Conservation (phyloP, 2,888 invertebrate species). For the Pachydiplax longipennis region DNA sequence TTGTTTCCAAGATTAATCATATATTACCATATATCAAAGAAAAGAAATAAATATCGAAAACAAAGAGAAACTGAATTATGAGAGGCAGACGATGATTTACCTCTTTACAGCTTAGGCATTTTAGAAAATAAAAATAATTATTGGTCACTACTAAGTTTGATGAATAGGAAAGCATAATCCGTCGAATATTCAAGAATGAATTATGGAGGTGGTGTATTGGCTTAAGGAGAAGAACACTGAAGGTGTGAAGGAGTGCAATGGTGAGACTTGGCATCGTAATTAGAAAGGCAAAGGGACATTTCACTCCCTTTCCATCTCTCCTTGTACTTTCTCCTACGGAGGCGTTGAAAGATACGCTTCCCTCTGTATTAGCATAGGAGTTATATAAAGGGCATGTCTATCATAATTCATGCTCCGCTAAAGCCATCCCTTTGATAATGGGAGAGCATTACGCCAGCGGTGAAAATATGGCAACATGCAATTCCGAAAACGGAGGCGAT, state of each 20-base stretch:
- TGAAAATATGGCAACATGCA: slow-evolving; percentile 31
- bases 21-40: too few relatives aligned
- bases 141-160: too few relatives aligned
- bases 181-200: not conserved
- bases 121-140: too few relatives aligned
- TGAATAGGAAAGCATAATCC: too few relatives aligned
- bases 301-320: not conserved
- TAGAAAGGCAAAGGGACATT: not conserved
- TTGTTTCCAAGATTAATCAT: too few relatives aligned
- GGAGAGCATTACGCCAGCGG: slow-evolving; percentile 24
- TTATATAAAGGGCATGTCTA: slow-evolving; percentile 34
- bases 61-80: too few relatives aligned
- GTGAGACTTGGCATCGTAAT: not conserved
- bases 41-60: too few relatives aligned
- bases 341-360: not conserved
- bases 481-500: slow-evolving; percentile 19
- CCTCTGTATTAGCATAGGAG: slow-evolving; percentile 28
- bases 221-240: not conserved
- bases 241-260: not conserved
- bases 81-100: too few relatives aligned
- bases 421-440: slow-evolving; percentile 38
- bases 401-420: slow-evolving; percentile 39
- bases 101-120: too few relatives aligned
- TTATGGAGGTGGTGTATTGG: not conserved
- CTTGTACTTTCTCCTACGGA: not conserved